phyloP scores from a whole-genome alignment of 2,113 vertebrate genomes.

The Varanus komodoensis region DNA sequence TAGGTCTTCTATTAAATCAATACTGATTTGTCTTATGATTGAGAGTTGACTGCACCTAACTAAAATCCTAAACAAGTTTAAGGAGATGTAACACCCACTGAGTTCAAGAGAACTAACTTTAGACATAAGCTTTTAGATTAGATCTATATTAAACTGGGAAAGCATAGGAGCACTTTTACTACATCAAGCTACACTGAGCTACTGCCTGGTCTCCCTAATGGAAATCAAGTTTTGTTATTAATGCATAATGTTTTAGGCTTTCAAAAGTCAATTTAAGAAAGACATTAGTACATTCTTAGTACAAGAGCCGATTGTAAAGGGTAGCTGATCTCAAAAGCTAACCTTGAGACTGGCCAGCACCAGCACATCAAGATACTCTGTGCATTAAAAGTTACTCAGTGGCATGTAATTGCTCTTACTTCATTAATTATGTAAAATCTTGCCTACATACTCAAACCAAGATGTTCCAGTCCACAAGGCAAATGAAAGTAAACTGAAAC shows the following conservation, averaged over 20 bases:
- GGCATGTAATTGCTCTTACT: neutral
- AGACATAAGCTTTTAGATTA: neutral
- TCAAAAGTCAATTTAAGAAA: constrained; percentile 43
- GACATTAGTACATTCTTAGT: constrained; percentile 33
- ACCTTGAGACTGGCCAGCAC: constrained; percentile 19
- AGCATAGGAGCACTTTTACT: neutral
- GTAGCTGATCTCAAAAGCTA: constrained; percentile 45
- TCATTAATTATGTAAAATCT: constrained; percentile 39
- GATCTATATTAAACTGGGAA: neutral
- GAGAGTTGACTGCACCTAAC: constrained; percentile 18
- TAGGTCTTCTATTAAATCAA: neutral
- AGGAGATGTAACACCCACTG: neutral
- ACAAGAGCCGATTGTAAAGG: constrained; percentile 2
- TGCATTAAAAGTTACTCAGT: constrained; percentile 30
- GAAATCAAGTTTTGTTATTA: constrained; percentile 42
- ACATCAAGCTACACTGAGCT: neutral
- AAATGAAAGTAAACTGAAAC: neutral
- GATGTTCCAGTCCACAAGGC: neutral
- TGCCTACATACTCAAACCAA: constrained; percentile 17
- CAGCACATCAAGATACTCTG: constrained; percentile 29
- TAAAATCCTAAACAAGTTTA: neutral
- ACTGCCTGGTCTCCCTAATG: constrained; percentile 17
- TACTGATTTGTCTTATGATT: neutral
- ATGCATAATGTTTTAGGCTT: constrained; percentile 21
- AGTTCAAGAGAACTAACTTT: neutral